phyloP scores from a whole-genome alignment of 2,888 invertebrate genomes.

The Himalopsyche kuldschensis region DNA sequence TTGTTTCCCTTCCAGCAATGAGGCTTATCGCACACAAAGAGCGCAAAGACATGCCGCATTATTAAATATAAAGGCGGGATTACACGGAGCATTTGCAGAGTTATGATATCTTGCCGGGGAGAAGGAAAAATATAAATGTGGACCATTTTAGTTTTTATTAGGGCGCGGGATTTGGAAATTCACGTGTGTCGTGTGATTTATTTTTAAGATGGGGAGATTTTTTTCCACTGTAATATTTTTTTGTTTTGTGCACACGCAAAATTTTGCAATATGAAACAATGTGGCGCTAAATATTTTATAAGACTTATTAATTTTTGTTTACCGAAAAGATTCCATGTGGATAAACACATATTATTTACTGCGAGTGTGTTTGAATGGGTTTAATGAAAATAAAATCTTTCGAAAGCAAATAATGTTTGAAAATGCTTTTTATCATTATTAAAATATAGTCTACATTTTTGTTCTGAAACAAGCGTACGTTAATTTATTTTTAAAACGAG shows the following conservation, averaged over 20 bases:
- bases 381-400: too few species aligned
- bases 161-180: neutral
- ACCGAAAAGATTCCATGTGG: too few species aligned
- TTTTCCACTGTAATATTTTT: neutral
- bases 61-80: slow-evolving; percentile 37
- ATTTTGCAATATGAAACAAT: neutral
- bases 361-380: too few species aligned
- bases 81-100: slow-evolving; percentile 21
- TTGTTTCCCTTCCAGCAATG: slow-evolving; percentile 23
- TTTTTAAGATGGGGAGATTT: neutral
- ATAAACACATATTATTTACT: too few species aligned
- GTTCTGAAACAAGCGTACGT: too few species aligned
- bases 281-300: neutral
- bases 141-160: neutral
- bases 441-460: too few species aligned
- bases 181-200: neutral
- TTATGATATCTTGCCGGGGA: slow-evolving; percentile 19
- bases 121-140: slow-evolving; percentile 8
- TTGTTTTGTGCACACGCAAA: neutral
- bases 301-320: neutral
- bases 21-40: slow-evolving; percentile 27
- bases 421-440: too few species aligned
- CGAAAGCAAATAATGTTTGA: too few species aligned
- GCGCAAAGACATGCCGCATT: slow-evolving; percentile 26
- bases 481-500: too few species aligned